Evolutionary conservation across 2,888 invertebrate species (phyloP).

Genomic region (Creontiades dilutus): DNA sequence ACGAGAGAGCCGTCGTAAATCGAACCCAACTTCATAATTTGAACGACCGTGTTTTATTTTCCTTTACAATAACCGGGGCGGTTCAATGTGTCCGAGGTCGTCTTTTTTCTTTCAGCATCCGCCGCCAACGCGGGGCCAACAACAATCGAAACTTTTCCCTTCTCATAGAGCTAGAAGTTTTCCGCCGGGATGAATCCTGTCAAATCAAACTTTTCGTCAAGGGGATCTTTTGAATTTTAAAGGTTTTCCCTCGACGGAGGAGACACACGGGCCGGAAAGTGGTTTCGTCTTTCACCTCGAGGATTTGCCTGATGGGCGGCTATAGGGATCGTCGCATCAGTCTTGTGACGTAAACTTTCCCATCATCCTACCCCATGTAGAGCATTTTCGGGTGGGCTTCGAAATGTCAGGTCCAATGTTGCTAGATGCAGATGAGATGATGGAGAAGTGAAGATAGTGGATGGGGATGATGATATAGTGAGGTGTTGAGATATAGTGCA

Average conservation of each 20-base stretch:
- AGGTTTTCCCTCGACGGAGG: not conserved
- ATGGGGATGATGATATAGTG: too few species aligned
- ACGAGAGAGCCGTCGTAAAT: not conserved
- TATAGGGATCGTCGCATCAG: too few species aligned
- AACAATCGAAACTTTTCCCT: not conserved
- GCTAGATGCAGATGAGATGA: too few species aligned
- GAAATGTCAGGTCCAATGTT: too few species aligned
- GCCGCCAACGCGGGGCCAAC: not conserved
- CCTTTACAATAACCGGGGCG: not conserved
- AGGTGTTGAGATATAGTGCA: too few species aligned
- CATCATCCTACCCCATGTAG: too few species aligned
- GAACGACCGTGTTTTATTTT: not conserved
- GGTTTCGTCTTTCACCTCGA: too few species aligned
- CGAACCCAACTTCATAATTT: not conserved
- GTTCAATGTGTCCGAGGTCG: not conserved
- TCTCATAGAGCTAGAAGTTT: constrained; percentile 13
- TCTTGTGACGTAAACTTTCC: too few species aligned
- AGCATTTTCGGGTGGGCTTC: too few species aligned
- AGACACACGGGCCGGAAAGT: too few species aligned
- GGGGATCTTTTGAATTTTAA: constrained; percentile 9
- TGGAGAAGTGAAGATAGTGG: too few species aligned
- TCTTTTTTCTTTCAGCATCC: not conserved
- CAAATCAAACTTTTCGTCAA: not conserved
- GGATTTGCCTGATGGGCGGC: too few species aligned
- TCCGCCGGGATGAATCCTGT: not conserved